Conservation (phyloP, 2,113 vertebrate species). For the Athene cunicularia region DNA sequence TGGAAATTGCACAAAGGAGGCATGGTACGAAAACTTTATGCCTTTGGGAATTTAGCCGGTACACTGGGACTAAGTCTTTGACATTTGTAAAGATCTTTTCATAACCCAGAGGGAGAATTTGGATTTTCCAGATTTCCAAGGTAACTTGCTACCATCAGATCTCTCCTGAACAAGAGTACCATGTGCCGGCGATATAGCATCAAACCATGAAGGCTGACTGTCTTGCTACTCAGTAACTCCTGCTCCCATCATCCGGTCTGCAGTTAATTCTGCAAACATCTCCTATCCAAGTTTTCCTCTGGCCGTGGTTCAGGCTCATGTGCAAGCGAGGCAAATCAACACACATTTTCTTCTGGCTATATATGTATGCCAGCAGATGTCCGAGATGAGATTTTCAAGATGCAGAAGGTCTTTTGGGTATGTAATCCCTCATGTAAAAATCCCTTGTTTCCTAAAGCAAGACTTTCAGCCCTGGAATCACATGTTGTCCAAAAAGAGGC, state of each 20-base stretch:
- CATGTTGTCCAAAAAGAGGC: neutral
- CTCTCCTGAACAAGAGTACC: neutral
- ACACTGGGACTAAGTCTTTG: neutral
- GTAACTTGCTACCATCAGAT: neutral
- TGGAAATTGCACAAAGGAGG: neutral
- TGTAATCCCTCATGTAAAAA: conserved; percentile 4
- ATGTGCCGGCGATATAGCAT: neutral
- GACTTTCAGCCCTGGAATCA: neutral
- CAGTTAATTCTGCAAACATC: neutral
- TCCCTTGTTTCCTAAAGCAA: neutral
- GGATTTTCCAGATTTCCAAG: neutral
- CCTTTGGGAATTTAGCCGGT: neutral
- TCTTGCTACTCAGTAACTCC: neutral
- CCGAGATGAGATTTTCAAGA: conserved; percentile 49
- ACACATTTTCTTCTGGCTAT: neutral
- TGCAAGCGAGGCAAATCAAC: conserved; percentile 16
- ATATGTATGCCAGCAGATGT: conserved; percentile 9
- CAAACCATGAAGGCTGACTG: neutral
- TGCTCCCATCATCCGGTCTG: neutral
- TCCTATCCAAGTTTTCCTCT: neutral
- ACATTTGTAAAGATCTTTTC: neutral
- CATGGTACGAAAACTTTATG: neutral
- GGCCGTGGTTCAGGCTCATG: neutral
- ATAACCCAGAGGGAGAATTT: neutral
- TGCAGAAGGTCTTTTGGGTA: neutral